These are phyloP conservation scores for Drosophila histrio DNA, from an alignment of 2,888 invertebrate species.

Conservation along the genomic window DNA sequence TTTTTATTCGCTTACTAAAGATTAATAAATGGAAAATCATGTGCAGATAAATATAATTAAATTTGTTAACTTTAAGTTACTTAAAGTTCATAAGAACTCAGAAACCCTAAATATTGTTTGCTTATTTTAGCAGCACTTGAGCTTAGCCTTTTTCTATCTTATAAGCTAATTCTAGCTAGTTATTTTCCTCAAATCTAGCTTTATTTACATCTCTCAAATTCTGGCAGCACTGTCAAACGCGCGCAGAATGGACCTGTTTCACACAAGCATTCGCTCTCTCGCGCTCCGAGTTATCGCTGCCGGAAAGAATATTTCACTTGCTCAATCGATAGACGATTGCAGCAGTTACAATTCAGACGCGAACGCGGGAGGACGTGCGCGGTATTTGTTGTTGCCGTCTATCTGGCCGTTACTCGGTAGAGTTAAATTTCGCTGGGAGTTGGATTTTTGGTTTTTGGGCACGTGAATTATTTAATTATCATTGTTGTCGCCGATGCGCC, in stretches of 20 bases:
- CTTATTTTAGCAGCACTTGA: too few species aligned
- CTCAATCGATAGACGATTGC: conserved; percentile 56
- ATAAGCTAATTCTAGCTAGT: too few species aligned
- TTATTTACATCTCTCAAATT: too few species aligned
- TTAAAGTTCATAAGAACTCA: too few species aligned
- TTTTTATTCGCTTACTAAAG: too few species aligned
- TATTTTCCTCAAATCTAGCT: too few species aligned
- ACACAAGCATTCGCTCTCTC: conserved; percentile 12
- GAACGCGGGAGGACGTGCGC: conserved; percentile 47
- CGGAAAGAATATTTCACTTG: conserved; percentile 55
- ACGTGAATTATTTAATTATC: conserved; percentile 64
- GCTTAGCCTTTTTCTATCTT: too few species aligned
- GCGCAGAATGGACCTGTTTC: conserved; percentile 52
- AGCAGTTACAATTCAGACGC: conserved; percentile 48
- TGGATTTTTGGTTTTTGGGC: conserved; percentile 47
- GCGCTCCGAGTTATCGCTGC: conserved; percentile 43
- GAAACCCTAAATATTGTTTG: too few species aligned
- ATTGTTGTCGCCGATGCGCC: conserved; percentile 47
- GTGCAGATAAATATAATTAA: too few species aligned
- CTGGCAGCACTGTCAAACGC: not conserved
- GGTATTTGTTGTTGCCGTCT: conserved; percentile 9
- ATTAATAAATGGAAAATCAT: too few species aligned
- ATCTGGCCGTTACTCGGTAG: conserved; percentile 57
- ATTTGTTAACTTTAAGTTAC: too few species aligned
- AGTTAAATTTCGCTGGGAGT: conserved; percentile 58